phyloP scores from a whole-genome alignment of 2,797 vertebrate species.

The Acanthiza pusilla region DNA sequence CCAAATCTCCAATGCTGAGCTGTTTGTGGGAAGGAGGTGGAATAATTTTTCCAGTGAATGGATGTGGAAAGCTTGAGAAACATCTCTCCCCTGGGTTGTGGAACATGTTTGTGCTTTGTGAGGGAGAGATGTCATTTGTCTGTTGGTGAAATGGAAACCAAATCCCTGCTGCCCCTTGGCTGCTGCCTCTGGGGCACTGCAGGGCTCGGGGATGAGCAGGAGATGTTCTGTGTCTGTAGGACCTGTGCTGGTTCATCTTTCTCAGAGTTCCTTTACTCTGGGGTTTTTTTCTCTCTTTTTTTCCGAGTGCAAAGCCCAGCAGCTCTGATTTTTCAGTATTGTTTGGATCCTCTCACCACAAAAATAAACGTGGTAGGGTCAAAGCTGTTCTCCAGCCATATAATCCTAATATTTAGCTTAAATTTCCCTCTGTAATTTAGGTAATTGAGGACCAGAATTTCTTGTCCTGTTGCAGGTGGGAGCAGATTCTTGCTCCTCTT shows the following conservation, averaged over 20 bases:
- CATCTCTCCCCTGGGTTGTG: constrained; percentile 38
- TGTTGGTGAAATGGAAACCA: neutral
- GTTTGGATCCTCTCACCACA: neutral
- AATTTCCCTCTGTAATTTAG: neutral
- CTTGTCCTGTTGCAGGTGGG: neutral
- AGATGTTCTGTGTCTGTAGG: neutral
- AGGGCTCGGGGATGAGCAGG: neutral
- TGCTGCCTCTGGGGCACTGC: neutral
- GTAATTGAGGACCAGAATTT: neutral
- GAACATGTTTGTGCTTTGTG: constrained; percentile 20
- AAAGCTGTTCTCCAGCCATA: neutral
- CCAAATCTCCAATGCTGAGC: neutral
- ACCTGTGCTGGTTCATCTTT: neutral
- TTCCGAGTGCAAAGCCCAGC: neutral
- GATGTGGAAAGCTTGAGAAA: constrained; percentile 23
- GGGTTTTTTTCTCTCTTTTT: neutral
- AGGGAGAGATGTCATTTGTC: constrained; percentile 21
- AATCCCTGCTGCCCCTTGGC: neutral
- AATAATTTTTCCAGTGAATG: constrained; percentile 20
- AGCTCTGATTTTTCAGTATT: neutral
- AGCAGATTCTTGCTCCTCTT: neutral
- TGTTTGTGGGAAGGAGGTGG: neutral
- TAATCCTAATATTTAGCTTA: neutral
- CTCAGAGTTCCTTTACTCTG: neutral
- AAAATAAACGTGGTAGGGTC: neutral